Percentiles rank a stretch among this genome's conserved stretches.
Conservation (phyloP, 2,797 vertebrate species). For the Enteromius afrohamiltoni region DNA sequence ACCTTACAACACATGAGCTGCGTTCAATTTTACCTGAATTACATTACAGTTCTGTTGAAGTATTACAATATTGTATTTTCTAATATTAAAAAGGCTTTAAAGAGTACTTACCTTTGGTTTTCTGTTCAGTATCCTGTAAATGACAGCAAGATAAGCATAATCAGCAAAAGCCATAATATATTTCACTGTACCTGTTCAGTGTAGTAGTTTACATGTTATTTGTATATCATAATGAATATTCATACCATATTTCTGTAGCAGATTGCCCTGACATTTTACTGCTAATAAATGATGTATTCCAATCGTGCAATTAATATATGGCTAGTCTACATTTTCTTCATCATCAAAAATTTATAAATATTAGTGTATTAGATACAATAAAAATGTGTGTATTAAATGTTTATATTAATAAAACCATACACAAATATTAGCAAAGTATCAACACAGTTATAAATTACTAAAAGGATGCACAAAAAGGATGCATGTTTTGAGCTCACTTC, state of each 20-base stretch:
- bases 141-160: conserved; percentile 35
- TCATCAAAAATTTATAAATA: not conserved
- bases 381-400: not conserved
- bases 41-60: not conserved
- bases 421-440: not conserved
- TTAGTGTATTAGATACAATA: not conserved
- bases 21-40: not conserved
- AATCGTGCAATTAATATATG: conserved; percentile 28
- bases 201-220: conserved; percentile 35
- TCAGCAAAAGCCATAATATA: conserved; percentile 16
- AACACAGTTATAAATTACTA: not conserved
- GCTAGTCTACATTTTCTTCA: not conserved
- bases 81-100: conserved; percentile 32
- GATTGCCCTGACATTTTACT: conserved; percentile 27
- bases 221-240: conserved; percentile 51
- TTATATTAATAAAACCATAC: not conserved
- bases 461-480: not conserved
- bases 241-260: conserved; percentile 19
- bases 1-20: not conserved
- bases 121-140: conserved; percentile 93
- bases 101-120: conserved; percentile 93
- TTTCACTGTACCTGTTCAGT: conserved; percentile 3
- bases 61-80: conserved; percentile 15
- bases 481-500: not conserved
- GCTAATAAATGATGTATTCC: conserved; percentile 29